Percentiles rank a stretch among this genome's conserved stretches.
Conservation (phyloP, 2,888 invertebrate genomes). For the Amiota minor region DNA sequence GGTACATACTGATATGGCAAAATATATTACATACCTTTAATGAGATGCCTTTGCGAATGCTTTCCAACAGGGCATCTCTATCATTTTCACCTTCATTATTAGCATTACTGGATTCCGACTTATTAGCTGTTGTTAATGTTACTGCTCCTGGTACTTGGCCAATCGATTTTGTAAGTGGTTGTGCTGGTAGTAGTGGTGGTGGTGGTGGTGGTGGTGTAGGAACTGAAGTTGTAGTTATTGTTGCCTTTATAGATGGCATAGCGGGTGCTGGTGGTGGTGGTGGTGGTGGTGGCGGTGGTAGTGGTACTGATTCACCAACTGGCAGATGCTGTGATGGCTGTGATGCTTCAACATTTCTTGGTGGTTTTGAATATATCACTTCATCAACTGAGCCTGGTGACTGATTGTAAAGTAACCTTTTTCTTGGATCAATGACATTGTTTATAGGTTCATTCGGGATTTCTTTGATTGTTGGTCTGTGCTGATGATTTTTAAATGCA, state of each 20-base stretch:
- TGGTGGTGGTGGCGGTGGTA: slow-evolving; percentile 36
- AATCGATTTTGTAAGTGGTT: slow-evolving; percentile 30
- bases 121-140: slow-evolving; percentile 31
- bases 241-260: slow-evolving; percentile 28
- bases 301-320: slow-evolving; percentile 30
- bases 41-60: slow-evolving; percentile 61
- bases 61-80: slow-evolving; percentile 61
- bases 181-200: slow-evolving; percentile 45
- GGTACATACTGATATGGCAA: too few species aligned
- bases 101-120: slow-evolving; percentile 29
- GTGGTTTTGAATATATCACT: slow-evolving; percentile 41
- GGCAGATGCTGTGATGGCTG: slow-evolving; percentile 23
- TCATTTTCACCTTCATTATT: slow-evolving; percentile 35
- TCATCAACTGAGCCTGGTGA: slow-evolving; percentile 45
- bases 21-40: slow-evolving; percentile 54
- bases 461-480: neutral
- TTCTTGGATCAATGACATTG: neutral
- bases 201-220: slow-evolving; percentile 43
- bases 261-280: slow-evolving; percentile 35
- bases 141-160: slow-evolving; percentile 13
- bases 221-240: slow-evolving; percentile 9
- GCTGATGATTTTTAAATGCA: slow-evolving; percentile 22
- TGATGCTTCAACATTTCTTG: neutral
- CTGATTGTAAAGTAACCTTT: neutral
- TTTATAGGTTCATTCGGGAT: neutral